A percentile compares a stretch with the other conserved stretches of the same genome.
Conservation (phyloP, 2,797 vertebrate species). For the Pelodytes ibericus region DNA sequence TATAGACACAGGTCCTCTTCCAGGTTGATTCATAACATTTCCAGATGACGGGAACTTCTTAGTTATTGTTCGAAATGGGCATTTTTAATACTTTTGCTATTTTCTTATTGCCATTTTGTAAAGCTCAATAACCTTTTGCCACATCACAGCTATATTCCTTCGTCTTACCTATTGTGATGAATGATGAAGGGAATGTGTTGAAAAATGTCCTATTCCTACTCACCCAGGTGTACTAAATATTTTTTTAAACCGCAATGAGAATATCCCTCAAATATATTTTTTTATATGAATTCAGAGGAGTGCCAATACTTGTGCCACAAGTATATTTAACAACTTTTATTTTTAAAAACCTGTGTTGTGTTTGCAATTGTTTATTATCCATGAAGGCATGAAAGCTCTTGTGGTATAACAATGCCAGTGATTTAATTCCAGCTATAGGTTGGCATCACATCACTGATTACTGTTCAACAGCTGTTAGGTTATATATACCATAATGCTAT, state of each 20-base stretch:
- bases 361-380: too few species aligned
- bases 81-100: background rate
- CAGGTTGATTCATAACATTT: background rate
- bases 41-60: background rate
- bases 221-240: background rate
- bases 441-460: too few species aligned
- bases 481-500: too few species aligned
- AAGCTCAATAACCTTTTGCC: background rate
- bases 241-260: background rate
- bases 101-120: background rate
- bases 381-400: too few species aligned
- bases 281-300: too few species aligned
- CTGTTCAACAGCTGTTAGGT: too few species aligned
- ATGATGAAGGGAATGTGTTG: background rate
- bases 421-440: too few species aligned
- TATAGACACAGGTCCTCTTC: background rate
- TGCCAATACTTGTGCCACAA: too few species aligned
- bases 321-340: too few species aligned
- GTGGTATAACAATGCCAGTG: too few species aligned
- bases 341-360: too few species aligned
- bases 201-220: background rate
- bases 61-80: too few species aligned
- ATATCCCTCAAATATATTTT: background rate
- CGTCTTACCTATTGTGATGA: background rate
- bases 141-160: background rate